Conservation (phyloP, 2,113 vertebrate species). For the Elachura formosa region DNA sequence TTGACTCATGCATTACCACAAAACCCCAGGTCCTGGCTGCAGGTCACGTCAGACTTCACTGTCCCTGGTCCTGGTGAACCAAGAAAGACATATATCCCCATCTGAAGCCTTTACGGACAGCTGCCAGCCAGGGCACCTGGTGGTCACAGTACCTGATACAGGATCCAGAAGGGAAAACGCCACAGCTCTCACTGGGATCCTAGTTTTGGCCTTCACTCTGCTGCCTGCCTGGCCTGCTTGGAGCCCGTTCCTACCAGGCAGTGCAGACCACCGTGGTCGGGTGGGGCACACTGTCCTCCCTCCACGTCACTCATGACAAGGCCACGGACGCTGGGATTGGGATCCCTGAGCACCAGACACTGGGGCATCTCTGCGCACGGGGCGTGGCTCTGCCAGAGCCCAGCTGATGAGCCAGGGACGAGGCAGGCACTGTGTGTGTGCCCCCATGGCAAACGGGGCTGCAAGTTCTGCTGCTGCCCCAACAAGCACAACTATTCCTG, state of each 20-base stretch:
- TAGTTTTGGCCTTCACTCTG: neutral
- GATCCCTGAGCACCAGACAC: neutral
- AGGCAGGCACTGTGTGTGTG: neutral
- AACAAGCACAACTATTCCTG: neutral
- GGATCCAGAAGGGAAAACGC: neutral
- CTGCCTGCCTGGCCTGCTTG: neutral
- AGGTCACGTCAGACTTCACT: neutral
- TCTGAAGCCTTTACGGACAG: neutral
- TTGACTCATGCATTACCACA: neutral
- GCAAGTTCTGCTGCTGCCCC: neutral
- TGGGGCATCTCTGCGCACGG: accelerated
- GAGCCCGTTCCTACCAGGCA: neutral
- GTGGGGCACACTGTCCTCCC: neutral
- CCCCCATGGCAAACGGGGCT: neutral
- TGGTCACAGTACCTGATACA: neutral
- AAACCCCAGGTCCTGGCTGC: neutral
- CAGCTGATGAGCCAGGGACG: accelerated
- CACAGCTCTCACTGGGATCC: neutral
- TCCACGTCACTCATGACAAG: neutral
- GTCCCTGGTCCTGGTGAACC: neutral
- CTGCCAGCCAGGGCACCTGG: neutral
- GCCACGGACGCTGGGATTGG: neutral
- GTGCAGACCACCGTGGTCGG: accelerated
- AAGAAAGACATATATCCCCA: neutral
- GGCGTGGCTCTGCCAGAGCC: neutral